Evolutionary conservation across 2,888 invertebrate species (phyloP).

Genomic region (Cerceris rybyensis): DNA sequence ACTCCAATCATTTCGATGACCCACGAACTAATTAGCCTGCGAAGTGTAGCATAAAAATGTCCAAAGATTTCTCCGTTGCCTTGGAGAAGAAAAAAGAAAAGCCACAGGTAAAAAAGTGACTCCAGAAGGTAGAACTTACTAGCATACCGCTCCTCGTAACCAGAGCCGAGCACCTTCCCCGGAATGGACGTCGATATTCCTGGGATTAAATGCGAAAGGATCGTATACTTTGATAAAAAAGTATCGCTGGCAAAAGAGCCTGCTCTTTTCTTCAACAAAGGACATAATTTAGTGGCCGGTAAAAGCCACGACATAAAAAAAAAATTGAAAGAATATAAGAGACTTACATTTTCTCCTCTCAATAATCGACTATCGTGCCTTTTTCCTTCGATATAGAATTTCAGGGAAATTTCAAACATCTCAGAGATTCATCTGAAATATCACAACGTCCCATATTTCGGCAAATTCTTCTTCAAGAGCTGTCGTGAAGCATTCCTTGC

Average conservation of each 20-base stretch:
- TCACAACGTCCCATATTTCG: too few species aligned
- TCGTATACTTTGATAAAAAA: neutral
- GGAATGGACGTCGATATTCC: neutral
- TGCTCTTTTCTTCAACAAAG: too few species aligned
- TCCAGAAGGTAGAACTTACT: neutral
- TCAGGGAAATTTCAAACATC: too few species aligned
- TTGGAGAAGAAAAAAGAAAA: neutral
- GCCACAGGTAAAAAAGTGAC: neutral
- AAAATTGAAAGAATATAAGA: neutral
- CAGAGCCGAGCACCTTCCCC: neutral
- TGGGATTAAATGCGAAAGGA: neutral
- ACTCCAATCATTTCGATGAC: neutral
- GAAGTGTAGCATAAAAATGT: neutral
- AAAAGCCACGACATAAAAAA: too few species aligned
- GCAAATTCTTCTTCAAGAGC: too few species aligned
- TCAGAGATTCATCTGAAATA: too few species aligned
- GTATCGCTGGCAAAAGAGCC: too few species aligned
- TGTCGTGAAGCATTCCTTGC: neutral
- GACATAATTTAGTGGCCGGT: too few species aligned
- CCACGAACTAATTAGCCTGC: neutral
- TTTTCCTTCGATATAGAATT: too few species aligned
- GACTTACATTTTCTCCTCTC: neutral
- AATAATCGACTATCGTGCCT: too few species aligned
- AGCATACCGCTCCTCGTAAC: neutral
- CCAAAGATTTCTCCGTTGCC: neutral